Evolutionary conservation across 2,888 invertebrate species (phyloP).

Genomic region (Acronicta psi): DNA sequence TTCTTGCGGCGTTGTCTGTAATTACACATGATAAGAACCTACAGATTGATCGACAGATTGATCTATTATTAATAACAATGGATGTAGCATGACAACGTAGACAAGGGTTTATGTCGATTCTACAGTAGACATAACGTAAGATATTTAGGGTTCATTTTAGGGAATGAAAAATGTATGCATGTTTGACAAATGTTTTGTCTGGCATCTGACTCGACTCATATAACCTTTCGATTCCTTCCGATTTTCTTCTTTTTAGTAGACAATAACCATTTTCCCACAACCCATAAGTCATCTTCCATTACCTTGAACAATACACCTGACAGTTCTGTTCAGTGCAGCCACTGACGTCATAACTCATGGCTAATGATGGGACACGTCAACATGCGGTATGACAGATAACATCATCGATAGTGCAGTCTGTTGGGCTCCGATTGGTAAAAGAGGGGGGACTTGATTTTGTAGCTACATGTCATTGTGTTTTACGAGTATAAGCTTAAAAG

Average conservation of each 20-base stretch:
- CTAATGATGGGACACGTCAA: conserved; percentile 51
- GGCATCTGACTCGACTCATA: no score
- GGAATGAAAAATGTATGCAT: not conserved
- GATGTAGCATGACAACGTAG: no score
- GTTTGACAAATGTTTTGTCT: no score
- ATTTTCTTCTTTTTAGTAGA: no score
- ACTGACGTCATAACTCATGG: conserved; percentile 55
- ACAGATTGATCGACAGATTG: conserved; percentile 31
- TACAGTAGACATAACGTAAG: no score
- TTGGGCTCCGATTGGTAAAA: conserved; percentile 9
- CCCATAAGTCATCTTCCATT: conserved; percentile 40
- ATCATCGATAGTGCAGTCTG: conserved; percentile 23
- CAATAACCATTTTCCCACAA: conserved; percentile 5
- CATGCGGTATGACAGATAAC: conserved; percentile 11
- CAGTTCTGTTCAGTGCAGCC: conserved; percentile 21
- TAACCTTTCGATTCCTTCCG: not conserved
- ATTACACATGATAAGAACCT: conserved; percentile 51
- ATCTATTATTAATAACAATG: conserved; percentile 9
- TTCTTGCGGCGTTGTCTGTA: conserved; percentile 44
- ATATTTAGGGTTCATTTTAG: no score
- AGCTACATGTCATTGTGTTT: not conserved
- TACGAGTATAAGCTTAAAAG: no score
- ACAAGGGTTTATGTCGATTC: no score
- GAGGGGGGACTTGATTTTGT: conserved; percentile 8
- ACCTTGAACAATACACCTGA: conserved; percentile 42